Evolutionary conservation across 2,888 invertebrate genomes (phyloP), one percentile per base, ranked within the genome.

Genomic region (Tuberolachnus salignus): DNA sequence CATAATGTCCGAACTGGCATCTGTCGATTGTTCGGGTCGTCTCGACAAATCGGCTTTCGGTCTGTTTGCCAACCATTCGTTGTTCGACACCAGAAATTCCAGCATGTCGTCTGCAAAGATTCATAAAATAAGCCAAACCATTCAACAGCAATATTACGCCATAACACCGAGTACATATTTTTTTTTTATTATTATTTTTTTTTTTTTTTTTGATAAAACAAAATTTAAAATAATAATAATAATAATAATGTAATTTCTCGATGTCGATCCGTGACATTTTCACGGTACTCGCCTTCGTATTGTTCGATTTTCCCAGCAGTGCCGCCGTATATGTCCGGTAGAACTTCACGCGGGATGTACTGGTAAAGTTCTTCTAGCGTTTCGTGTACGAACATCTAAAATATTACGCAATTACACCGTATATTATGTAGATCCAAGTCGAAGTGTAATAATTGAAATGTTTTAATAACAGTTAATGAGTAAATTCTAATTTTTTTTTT

Each of bases 1-100:
- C 49, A 67, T 6, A 6, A 3, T 78, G n/a, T 67, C 67, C 34
- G 67, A 34, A 19, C 67, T 49, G 11, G 67, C 67, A 21, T 34
- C 13, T 26, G 67, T 67, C 19, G 3, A 46, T 3, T 57, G 16
- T 19, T 57, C 26, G 11, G 67, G 75, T 57, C 23, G 21, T 78
- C 21, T 78, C 4, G 75, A 59, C 67, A 78, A 78, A 34, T 78
- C 67, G 0, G 75, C 67, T 9, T 34, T 78, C 19, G 75, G 75
- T 34, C 59, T 34, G 3, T 14, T 13, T 11, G 26, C 57, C 13
- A 78, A 11, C 67, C 67, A 51, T 59, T 67, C 67, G 34, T 78
- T 67, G 34, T 69, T 69, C 13, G 8, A 19, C 8, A 67, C 10
- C 16, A 67, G 16, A 21, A 19, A 19, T 3, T 78, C 49, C 1